Evolutionary conservation across 2,113 vertebrate genomes (phyloP).

Genomic region (Mustela nigripes): DNA sequence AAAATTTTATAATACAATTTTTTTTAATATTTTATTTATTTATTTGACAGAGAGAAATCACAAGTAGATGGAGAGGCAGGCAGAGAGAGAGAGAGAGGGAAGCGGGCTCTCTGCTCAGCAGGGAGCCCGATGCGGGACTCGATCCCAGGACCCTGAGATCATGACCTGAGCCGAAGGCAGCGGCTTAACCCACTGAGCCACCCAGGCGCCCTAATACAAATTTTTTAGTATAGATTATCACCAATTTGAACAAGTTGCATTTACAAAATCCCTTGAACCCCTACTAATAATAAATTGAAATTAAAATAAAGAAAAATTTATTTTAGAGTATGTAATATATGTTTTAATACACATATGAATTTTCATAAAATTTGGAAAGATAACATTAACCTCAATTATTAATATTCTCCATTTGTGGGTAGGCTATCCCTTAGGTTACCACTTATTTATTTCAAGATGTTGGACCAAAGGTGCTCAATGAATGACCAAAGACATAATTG

Average conservation of each 20-base stretch:
- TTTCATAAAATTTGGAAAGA: not conserved
- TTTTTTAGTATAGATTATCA: not conserved
- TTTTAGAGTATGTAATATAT: not conserved
- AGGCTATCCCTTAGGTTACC: not conserved
- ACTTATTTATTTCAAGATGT: constrained; percentile 16
- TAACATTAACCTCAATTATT: not conserved
- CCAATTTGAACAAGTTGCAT: not conserved
- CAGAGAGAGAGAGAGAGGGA: too few species aligned
- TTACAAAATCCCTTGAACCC: not conserved
- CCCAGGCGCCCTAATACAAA: too few species aligned
- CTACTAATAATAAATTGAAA: not conserved
- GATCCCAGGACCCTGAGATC: too few species aligned
- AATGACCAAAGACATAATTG: not conserved
- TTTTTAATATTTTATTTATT: too few species aligned
- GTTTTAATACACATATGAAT: not conserved
- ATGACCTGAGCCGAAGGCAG: too few species aligned
- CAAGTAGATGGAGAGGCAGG: too few species aligned
- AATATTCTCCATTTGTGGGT: not conserved
- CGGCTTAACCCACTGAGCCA: too few species aligned
- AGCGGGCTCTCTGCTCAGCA: too few species aligned
- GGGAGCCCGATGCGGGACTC: too few species aligned
- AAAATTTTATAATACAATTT: not conserved
- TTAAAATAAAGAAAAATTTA: not conserved
- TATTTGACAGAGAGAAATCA: too few species aligned
- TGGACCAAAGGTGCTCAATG: not conserved